Percentiles rank a stretch among this genome's conserved stretches.
phyloP scores from a whole-genome alignment of 64 coral and sea anemone species.

The Montipora efflorescens region DNA sequence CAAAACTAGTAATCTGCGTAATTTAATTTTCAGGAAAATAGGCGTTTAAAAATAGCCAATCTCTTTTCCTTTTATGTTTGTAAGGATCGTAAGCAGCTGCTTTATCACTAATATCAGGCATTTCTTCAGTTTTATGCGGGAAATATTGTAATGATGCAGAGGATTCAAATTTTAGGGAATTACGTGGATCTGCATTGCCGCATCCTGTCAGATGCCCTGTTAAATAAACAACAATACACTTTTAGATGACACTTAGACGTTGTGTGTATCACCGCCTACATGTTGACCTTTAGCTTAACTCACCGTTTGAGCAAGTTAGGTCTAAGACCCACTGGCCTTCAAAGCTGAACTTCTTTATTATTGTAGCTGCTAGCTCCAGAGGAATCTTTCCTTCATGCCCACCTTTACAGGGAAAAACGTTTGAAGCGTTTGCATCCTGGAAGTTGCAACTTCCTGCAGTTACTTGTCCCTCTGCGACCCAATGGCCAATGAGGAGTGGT shows the following conservation, averaged over 20 bases:
- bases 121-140: no score
- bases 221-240: no score
- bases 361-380: not conserved
- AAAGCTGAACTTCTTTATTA: slow-evolving; percentile 16
- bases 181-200: no score
- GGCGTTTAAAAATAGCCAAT: no score
- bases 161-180: no score
- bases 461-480: not conserved
- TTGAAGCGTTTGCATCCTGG: not conserved
- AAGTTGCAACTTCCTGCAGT: not conserved
- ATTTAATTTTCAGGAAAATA: no score
- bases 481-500: slow-evolving; percentile 3
- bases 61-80: no score
- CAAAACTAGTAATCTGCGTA: no score
- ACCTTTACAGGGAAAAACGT: slow-evolving; percentile 7
- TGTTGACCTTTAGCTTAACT: not conserved
- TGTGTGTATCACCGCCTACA: not conserved
- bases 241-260: not conserved
- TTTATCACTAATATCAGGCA: no score
- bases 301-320: slow-evolving; percentile 38
- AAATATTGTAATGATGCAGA: no score
- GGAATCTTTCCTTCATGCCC: not conserved
- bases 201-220: no score
- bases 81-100: no score
- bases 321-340: slow-evolving; percentile 52